Percentiles rank a stretch among this genome's conserved stretches.
Conservation (phyloP, 2,797 vertebrate species). For the Antennarius maculatus region DNA sequence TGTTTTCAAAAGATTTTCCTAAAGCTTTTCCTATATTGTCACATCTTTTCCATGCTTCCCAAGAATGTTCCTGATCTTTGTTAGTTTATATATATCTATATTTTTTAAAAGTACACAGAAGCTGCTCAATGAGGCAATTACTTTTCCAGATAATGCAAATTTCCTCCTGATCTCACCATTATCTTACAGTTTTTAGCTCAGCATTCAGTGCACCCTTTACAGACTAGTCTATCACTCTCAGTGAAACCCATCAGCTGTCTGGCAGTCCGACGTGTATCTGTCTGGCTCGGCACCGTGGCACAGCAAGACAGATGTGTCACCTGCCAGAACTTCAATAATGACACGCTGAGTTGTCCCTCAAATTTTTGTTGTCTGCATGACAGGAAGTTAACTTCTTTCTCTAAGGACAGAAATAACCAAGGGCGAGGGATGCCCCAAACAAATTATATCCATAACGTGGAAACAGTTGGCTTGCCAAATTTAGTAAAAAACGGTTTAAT, state of each 20-base stretch:
- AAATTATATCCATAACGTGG: no score
- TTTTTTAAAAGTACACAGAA: no score
- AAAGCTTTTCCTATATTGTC: background rate
- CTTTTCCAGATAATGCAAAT: background rate
- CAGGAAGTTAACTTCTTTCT: conserved; percentile 18
- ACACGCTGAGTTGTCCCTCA: conserved; percentile 43
- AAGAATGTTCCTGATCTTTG: background rate
- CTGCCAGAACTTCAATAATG: conserved; percentile 55
- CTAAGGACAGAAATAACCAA: background rate
- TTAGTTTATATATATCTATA: background rate
- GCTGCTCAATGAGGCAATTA: background rate
- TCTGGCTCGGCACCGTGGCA: conserved; percentile 56
- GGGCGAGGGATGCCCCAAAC: background rate
- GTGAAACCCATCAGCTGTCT: conserved; percentile 62
- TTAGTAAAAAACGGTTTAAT: no score
- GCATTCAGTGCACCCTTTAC: conserved; percentile 58
- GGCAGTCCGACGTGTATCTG: conserved; percentile 54
- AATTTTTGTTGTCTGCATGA: conserved; percentile 37
- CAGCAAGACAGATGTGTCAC: conserved; percentile 60
- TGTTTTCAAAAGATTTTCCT: background rate
- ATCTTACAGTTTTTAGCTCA: conserved; percentile 26
- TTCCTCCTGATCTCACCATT: conserved; percentile 24
- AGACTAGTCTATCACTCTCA: conserved; percentile 52
- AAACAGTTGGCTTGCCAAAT: no score
- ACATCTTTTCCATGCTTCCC: background rate